A percentile compares a stretch with the other conserved stretches of the same genome.
phyloP scores from a whole-genome alignment of 1,140 invertebrate genomes.

The Cataglyphis hispanica region DNA sequence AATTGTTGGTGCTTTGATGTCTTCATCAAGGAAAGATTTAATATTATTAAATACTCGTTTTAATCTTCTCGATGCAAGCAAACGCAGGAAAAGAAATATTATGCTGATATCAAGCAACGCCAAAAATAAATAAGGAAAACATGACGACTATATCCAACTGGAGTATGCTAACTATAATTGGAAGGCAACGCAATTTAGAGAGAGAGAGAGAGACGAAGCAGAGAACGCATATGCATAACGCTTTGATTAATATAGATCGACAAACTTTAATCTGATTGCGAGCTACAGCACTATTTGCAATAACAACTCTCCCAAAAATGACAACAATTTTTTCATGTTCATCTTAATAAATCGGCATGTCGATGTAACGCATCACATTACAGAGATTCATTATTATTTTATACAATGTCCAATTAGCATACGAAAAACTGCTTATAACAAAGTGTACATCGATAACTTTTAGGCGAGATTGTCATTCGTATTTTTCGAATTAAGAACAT shows the following conservation, averaged over 20 bases:
- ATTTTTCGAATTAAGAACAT: neutral
- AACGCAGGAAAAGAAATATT: neutral
- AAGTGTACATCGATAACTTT: neutral
- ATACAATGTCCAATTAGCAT: neutral
- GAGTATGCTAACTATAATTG: slow-evolving; percentile 39
- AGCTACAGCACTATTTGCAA: neutral
- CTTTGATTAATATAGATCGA: neutral
- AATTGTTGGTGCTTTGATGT: neutral
- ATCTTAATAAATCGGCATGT: neutral
- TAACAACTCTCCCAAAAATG: neutral
- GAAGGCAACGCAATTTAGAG: neutral
- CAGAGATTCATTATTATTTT: neutral
- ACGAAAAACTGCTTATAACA: neutral
- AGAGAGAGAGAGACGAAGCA: neutral
- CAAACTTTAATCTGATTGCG: neutral
- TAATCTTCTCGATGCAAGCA: neutral
- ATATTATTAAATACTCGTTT: neutral
- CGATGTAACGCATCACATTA: neutral
- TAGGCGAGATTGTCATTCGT: neutral
- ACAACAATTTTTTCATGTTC: neutral
- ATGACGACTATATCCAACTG: neutral
- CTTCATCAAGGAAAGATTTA: neutral
- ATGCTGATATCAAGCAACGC: neutral
- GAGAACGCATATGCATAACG: too few species aligned
- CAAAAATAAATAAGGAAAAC: neutral